These are phyloP conservation scores for Pyralis farinalis DNA, from an alignment of 2,888 invertebrate species.

Conservation along the genomic window DNA sequence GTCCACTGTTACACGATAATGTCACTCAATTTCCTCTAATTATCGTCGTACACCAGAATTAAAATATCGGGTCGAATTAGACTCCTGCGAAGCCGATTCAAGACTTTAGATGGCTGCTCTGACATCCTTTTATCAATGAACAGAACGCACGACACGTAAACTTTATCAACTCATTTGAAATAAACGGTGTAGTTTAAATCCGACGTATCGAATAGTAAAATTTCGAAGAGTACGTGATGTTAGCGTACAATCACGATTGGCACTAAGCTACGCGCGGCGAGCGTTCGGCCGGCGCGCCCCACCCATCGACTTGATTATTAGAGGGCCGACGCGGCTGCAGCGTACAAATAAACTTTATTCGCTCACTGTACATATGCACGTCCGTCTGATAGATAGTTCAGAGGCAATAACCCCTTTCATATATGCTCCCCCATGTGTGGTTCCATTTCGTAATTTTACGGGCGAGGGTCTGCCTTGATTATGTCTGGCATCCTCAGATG, in stretches of 20 bases:
- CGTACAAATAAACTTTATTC: slow-evolving; percentile 79
- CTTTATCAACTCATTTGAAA: slow-evolving; percentile 17
- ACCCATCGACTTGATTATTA: slow-evolving; percentile 71
- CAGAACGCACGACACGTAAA: slow-evolving; percentile 10
- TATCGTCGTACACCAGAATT: slow-evolving; percentile 73
- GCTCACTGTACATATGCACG: slow-evolving; percentile 68
- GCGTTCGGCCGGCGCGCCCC: slow-evolving; percentile 56
- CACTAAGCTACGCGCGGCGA: slow-evolving; percentile 50
- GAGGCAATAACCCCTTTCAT: slow-evolving; percentile 77
- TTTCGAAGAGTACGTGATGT: slow-evolving; percentile 34
- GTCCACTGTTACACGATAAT: slow-evolving; percentile 6
- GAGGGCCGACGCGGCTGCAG: slow-evolving; percentile 53
- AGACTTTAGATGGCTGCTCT: slow-evolving; percentile 67
- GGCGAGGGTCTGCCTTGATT: slow-evolving; percentile 65
- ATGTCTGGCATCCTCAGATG: slow-evolving; percentile 41
- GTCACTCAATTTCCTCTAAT: slow-evolving; percentile 37
- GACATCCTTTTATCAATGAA: slow-evolving; percentile 52
- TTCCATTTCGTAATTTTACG: slow-evolving; percentile 71
- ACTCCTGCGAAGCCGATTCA: slow-evolving; percentile 61
- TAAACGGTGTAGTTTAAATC: slow-evolving; percentile 17
- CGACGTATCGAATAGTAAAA: slow-evolving; percentile 31
- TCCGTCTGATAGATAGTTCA: slow-evolving; percentile 58
- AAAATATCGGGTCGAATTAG: slow-evolving; percentile 63
- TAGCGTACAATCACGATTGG: slow-evolving; percentile 48
- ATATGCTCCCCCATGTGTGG: slow-evolving; percentile 61